Conservation (phyloP, 1,140 invertebrate genomes). For the Drosophila baimaii region DNA sequence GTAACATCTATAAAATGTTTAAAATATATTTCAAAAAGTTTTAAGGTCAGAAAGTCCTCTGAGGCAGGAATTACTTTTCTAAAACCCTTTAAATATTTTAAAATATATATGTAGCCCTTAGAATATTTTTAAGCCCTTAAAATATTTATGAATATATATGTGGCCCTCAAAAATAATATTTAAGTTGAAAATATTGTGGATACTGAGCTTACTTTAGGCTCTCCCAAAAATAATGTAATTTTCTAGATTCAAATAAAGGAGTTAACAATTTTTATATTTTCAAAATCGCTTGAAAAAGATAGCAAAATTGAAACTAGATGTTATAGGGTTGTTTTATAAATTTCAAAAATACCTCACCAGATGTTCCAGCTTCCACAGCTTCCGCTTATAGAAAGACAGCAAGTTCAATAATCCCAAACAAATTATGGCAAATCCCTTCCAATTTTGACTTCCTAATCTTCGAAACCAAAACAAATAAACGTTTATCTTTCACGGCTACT, state of each 20-base stretch:
- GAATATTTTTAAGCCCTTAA: no score
- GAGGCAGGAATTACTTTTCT: no score
- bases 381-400: neutral
- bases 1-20: no score
- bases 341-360: neutral
- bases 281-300: neutral
- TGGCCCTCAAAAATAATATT: neutral
- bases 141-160: neutral
- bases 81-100: no score
- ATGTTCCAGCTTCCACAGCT: constrained; percentile 9
- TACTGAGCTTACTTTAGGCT: neutral
- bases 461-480: constrained; percentile 70
- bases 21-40: neutral
- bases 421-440: constrained; percentile 21
- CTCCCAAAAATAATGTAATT: no score
- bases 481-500: constrained; percentile 47
- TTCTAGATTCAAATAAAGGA: neutral
- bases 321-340: neutral
- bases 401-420: constrained; percentile 14
- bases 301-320: neutral
- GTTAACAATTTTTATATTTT: neutral
- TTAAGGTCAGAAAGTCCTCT: no score
- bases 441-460: constrained; percentile 54
- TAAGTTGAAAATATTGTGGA: neutral
- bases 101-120: no score